Evolutionary conservation across 2,888 invertebrate genomes (phyloP), one percentile per base, ranked within the genome.

Genomic region (Hedya salicella): DNA sequence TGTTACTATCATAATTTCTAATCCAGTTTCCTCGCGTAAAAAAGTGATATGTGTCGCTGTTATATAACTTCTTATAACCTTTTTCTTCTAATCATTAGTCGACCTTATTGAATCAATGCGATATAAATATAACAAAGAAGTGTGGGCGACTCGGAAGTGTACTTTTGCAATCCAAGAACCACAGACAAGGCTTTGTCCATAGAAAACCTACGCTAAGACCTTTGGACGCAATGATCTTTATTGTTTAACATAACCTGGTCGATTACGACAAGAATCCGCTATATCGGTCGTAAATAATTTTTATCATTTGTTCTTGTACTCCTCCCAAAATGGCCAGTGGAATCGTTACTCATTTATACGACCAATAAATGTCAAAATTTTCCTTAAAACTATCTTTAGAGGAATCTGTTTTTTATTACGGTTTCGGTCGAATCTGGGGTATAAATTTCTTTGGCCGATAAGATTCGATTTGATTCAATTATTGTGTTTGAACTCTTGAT

Each of bases 261-360:
- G 39, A 59, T 59, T 25, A 21, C 50, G 52, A 65, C 52, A 65
- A 65, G 32, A 65, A 52, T 53, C 48, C 19, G 52, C 40, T 52
- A 44, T 59, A 59, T 46, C 63, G 53, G 70, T 79, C 79, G 75
- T 86, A 87, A 86, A 86, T 85, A 78, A 75, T 74, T 69, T 78
- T 80, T 78, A 76, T 77, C 25, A 25, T 62, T 67, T 62, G 59
- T 71, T 69, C 75, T 77, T 75, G 72, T 76, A 76, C 75, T 76
- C 74, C 76, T 75, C 72, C 79, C 74, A 74, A 79, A 87, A 86
- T 79, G 81, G 82, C 77, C 76, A 73, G 75, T 75, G 72, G 62
- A 68, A 67, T 75, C 72, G 78, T 88, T 82, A 85, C 74, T 89
- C 88, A 83, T 82, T 75, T 86, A 83, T 82, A 85, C 77, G 75